Conservation (phyloP, 2,888 invertebrate genomes). For the Coelopa pilipes region DNA sequence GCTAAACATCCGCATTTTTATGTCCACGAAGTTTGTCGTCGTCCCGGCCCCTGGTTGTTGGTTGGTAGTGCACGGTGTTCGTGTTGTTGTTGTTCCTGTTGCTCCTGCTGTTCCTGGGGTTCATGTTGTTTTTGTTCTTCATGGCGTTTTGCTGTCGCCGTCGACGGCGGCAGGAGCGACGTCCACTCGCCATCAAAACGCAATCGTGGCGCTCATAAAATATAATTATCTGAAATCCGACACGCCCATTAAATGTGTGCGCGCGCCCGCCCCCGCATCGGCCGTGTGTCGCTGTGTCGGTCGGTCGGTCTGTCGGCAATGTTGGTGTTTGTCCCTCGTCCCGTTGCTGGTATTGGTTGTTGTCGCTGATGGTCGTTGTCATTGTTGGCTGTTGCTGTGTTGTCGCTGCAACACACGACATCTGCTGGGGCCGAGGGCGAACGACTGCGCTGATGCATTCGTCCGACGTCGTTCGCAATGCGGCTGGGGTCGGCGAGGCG, state of each 20-base stretch:
- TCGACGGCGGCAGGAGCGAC: neutral
- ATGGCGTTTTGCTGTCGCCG: neutral
- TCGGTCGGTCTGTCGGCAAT: neutral
- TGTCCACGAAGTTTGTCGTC: too few species aligned
- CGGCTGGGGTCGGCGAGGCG: too few species aligned
- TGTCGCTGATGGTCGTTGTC: too few species aligned
- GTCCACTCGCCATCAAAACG: conserved; percentile 35
- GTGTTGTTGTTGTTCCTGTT: neutral
- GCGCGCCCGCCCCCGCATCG: conserved; percentile 6
- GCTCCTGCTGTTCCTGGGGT: neutral
- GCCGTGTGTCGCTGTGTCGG: neutral
- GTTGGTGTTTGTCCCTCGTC: neutral
- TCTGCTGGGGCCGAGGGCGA: too few species aligned
- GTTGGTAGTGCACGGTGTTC: neutral
- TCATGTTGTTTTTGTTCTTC: neutral
- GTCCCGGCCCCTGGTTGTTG: neutral
- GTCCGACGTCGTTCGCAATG: too few species aligned
- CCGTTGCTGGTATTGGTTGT: neutral
- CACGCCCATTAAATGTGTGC: conserved; percentile 47
- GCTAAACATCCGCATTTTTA: neutral
- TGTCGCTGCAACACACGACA: too few species aligned
- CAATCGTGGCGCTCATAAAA: conserved; percentile 51
- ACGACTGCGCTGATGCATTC: too few species aligned
- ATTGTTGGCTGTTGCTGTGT: too few species aligned
- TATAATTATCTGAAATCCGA: conserved; percentile 54